Conservation (phyloP, 2,797 vertebrate species). For the Hyperoplus immaculatus region DNA sequence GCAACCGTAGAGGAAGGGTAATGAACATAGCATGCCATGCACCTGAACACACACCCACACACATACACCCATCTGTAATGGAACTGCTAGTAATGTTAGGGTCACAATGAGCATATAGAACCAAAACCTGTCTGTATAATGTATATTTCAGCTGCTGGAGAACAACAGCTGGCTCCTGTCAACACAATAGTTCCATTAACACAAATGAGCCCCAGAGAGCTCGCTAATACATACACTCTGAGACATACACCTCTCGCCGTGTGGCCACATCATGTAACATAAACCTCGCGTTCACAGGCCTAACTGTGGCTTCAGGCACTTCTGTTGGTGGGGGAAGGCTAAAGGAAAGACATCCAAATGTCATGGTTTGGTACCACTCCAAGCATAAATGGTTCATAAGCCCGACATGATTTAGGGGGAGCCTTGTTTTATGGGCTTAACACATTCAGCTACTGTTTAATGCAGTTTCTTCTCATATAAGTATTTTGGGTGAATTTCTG, state of each 20-base stretch:
- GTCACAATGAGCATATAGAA: conserved; percentile 23
- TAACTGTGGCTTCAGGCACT: conserved; percentile 14
- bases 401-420: neutral
- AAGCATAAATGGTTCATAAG: conserved; percentile 2
- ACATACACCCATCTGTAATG: conserved; percentile 1
- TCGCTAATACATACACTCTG: conserved; percentile 49
- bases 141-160: conserved; percentile 29
- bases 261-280: conserved; percentile 32
- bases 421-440: neutral
- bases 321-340: neutral
- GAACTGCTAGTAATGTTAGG: conserved; percentile 7
- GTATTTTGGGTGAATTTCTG: neutral
- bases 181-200: conserved; percentile 47
- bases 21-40: conserved; percentile 35
- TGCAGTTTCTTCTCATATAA: neutral
- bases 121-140: conserved; percentile 42
- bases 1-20: conserved; percentile 15
- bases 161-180: conserved; percentile 67
- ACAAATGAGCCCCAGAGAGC: conserved; percentile 22
- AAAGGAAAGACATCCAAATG: conserved; percentile 21
- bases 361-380: neutral
- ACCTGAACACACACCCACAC: conserved; percentile 19
- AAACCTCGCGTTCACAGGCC: conserved; percentile 36
- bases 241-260: conserved; percentile 23
- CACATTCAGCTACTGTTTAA: conserved; percentile 2